Conservation (phyloP, 2,797 vertebrate genomes). For the Pelobates cultripes region DNA sequence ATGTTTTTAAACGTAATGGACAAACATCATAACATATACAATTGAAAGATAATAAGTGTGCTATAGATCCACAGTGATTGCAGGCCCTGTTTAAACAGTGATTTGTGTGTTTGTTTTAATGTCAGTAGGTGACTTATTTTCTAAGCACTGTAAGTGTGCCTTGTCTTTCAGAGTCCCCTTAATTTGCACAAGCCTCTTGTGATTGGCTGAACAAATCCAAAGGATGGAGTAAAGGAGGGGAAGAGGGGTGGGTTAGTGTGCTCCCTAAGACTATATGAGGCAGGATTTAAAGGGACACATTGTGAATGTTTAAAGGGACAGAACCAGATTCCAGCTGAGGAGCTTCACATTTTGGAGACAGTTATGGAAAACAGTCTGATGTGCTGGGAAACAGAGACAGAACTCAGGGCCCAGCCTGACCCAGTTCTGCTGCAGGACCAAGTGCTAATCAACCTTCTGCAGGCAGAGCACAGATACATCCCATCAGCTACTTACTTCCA, state of each 20-base stretch:
- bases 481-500: conserved; percentile 27
- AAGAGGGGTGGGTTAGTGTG: conserved; percentile 1
- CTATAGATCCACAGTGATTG: too few relatives aligned
- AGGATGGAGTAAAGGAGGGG: not conserved
- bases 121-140: too few relatives aligned
- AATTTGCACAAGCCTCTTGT: not conserved
- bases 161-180: not conserved
- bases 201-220: conserved; percentile 6
- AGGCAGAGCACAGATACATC: conserved; percentile 35
- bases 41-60: too few relatives aligned
- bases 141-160: not conserved
- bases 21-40: too few relatives aligned
- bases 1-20: too few relatives aligned
- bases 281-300: conserved; percentile 38
- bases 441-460: conserved; percentile 32
- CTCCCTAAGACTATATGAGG: conserved; percentile 25
- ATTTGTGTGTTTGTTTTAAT: too few relatives aligned
- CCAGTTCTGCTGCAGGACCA: conserved; percentile 35
- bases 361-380: conserved; percentile 38
- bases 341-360: not conserved
- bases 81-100: too few relatives aligned
- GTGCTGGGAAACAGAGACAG: conserved; percentile 40
- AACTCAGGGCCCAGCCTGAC: conserved; percentile 36
- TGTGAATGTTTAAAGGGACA: conserved; percentile 47
- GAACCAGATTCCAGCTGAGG: not conserved